Evolutionary conservation across 2,888 invertebrate genomes (phyloP), one percentile per base, ranked within the genome.

Genomic region (Odontocolon sp.): DNA sequence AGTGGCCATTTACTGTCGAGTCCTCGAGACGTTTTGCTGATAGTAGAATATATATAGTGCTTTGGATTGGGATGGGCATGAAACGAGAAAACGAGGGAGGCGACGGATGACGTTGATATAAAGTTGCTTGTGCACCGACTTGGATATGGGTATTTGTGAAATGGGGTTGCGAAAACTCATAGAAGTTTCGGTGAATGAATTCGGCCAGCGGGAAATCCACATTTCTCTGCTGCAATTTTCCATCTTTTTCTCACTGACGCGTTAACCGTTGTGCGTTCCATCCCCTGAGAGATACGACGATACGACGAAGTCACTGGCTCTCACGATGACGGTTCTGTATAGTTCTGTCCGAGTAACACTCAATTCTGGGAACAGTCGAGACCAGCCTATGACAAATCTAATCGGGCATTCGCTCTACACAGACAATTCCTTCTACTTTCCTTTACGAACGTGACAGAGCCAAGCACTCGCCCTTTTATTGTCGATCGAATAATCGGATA

Each of bases 401-500:
- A 76, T 76, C 42, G 66, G 70, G 70, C 76, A 52, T 31, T 63
- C 47, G 64, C 59, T 61, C 52, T 42, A 54, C 59, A 54, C 47
- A 70, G 70, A n/a, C 76, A 70, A 76, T 70, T 61, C 52, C 59
- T 54, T 47, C 57, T 5, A 14, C 61, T 42, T 61, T 31, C n/a
- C 31, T 64, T 26, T 54, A 36, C 50, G n/a, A 28, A 26, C 59
- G 42, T 16, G 16, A 70, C 66, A 26, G 42, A 61, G 36, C 47
- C 33, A 26, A 36, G 59, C 54, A 59, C 59, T 67, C 42, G 52
- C 61, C 56, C 54, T 76, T 76, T 70, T 18, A 66, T 59, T 50
- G 47, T 5, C 42, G 61, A 47, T 67, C 54, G 71, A 76, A 71
- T 71, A 67, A 76, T 76, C 61, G 38, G 47, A 71, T 71, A 66